Evolutionary conservation across 2,797 vertebrate species (phyloP).

Genomic region (Threskiornis aethiopicus): DNA sequence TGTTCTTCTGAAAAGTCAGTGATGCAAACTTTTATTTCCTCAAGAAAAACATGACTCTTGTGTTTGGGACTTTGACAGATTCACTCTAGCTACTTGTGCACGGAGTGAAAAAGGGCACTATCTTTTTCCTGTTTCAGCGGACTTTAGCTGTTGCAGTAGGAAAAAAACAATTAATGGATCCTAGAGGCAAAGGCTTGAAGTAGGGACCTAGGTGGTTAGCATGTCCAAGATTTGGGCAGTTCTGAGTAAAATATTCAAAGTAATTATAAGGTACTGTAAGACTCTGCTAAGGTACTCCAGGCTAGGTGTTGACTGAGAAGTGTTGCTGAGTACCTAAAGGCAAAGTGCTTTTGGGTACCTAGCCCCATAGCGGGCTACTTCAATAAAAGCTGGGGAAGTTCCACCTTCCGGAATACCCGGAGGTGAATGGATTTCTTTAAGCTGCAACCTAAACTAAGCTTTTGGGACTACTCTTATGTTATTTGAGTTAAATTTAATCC

Average conservation of each 20-base stretch:
- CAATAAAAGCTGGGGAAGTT: neutral
- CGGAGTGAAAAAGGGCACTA: neutral
- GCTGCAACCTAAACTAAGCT: neutral
- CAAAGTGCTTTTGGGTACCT: neutral
- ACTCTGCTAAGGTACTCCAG: neutral
- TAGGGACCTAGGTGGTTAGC: accelerated
- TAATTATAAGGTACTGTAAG: neutral
- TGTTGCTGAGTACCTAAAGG: neutral
- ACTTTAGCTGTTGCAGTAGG: neutral
- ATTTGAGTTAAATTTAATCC: neutral
- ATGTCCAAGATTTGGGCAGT: neutral
- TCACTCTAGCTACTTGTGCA: neutral
- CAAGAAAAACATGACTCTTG: neutral
- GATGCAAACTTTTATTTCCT: neutral
- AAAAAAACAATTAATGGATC: neutral
- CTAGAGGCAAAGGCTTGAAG: neutral
- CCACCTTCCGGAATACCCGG: neutral
- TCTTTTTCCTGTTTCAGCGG: neutral
- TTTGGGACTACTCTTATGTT: neutral
- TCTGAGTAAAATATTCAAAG: neutral
- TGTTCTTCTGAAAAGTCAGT: neutral
- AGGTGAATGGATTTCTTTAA: neutral
- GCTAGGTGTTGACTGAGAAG: neutral
- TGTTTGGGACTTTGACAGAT: accelerated
- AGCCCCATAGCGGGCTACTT: neutral